Evolutionary conservation across 2,113 vertebrate species (phyloP), one percentile per base, ranked within the genome.

Genomic region (Campylorhamphus procurvoides): DNA sequence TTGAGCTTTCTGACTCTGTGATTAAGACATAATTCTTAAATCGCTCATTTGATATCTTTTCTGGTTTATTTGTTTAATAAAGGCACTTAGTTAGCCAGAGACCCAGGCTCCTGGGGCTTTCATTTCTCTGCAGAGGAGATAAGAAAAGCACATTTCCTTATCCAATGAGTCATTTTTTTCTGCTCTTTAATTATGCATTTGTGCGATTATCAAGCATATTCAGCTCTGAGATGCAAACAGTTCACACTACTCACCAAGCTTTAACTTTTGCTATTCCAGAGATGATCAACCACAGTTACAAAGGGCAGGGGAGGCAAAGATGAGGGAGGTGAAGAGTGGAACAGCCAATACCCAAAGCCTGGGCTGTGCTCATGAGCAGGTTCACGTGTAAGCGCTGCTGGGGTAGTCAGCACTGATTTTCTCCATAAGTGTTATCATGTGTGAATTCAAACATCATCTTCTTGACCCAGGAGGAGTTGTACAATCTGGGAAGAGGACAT

Each of bases 1-100:
- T 64, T 0, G 0, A 91, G 50, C 59, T 81, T 39, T 69, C 46
- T 2, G 8, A n/a, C 53, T 90, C 77, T 40, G 52, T 59, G 35
- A 94, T 90, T 84, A 87, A 91, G 63, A 63, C 22, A 18, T 62
- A 67, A 66, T 91, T 93, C 92, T 93, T 78, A 89, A 97, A 95
- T 88, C 25, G 6, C 76, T 93, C 29, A 3, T 95, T 93, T 91
- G 62, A 81, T 92, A 82, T 82, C 66, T 93, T 90, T 80, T 62
- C 78, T 95, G 78, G 66, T 95, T 96, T 95, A 96, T 96, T 96
- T 96, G 95, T 93, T 96, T 96, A 97, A 96, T 95, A 97, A 95
- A 97, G 78, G 14, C 55, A 89, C 56, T 87, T 86, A 53, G 16
- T 78, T 94, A 96, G 80, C 47, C 1, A 0, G 75, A 93, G 80